Evolutionary conservation across 2,888 invertebrate genomes (phyloP).

Genomic region (Acrobasis suavella): DNA sequence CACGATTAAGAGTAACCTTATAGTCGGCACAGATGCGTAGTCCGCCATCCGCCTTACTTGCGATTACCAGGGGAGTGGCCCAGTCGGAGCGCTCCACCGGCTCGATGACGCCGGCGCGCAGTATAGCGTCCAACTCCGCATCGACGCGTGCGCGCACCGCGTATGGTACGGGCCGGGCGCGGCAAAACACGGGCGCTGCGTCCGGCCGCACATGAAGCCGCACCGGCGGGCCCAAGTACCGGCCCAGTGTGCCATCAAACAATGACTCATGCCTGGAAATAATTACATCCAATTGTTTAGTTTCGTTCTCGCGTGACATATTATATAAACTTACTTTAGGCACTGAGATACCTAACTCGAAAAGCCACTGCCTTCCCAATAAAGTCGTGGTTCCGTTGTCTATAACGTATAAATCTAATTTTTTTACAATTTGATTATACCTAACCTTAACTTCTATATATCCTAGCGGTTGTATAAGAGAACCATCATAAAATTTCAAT

Average conservation of each 20-base stretch:
- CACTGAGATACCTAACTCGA: neutral
- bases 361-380: conserved; percentile 33
- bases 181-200: conserved; percentile 32
- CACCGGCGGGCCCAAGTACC: conserved; percentile 29
- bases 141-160: neutral
- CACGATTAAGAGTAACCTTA: conserved; percentile 25
- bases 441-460: conserved; percentile 17
- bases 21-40: conserved; percentile 22
- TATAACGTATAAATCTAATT: conserved; percentile 26
- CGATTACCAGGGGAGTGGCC: neutral
- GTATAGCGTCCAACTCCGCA: neutral
- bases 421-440: conserved; percentile 24
- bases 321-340: too few relatives aligned
- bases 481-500: conserved; percentile 21
- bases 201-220: conserved; percentile 33
- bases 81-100: neutral
- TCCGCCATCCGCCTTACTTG: neutral
- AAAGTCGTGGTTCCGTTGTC: conserved; percentile 29
- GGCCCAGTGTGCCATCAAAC: conserved; percentile 28
- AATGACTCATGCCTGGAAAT: conserved; percentile 26
- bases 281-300: conserved; percentile 5
- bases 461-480: conserved; percentile 24
- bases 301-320: too few relatives aligned
- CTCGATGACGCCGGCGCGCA: neutral
- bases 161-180: conserved; percentile 34